Percentiles rank a stretch among this genome's conserved stretches.
These are phyloP conservation scores for Anser brachyrhynchus DNA, from an alignment of 2,113 vertebrate genomes.

Conservation along the genomic window DNA sequence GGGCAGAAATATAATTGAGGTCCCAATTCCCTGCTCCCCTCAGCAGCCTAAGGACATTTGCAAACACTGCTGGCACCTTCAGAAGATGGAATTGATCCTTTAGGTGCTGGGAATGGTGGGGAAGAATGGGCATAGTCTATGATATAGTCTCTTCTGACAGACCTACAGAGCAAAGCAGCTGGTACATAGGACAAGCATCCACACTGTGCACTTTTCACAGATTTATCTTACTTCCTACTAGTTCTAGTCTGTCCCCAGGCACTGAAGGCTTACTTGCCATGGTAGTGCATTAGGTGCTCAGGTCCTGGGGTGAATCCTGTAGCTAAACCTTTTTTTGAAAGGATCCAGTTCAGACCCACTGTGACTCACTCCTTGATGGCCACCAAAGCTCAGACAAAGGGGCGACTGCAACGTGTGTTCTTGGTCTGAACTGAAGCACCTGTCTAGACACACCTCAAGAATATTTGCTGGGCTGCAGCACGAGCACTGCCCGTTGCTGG, in stretches of 20 bases:
- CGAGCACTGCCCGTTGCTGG: not conserved
- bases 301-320: not conserved
- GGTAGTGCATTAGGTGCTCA: no score
- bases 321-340: not conserved
- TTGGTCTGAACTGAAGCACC: not conserved
- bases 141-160: not conserved
- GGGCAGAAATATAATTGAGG: rapidly evolving
- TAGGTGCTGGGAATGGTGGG: not conserved
- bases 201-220: not conserved
- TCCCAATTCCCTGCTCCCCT: not conserved
- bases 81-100: not conserved
- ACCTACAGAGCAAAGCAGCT: not conserved
- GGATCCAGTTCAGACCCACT: not conserved
- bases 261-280: not conserved
- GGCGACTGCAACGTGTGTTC: rapidly evolving
- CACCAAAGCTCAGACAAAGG: not conserved
- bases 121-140: not conserved
- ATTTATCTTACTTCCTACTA: not conserved
- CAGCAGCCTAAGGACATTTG: not conserved
- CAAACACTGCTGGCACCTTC: not conserved
- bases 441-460: not conserved
- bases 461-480: not conserved
- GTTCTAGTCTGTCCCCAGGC: not conserved
- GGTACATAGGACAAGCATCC: not conserved
- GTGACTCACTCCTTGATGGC: not conserved